phyloP scores from a whole-genome alignment of 2,797 vertebrate genomes.

The Cephalopachus bancanus region DNA sequence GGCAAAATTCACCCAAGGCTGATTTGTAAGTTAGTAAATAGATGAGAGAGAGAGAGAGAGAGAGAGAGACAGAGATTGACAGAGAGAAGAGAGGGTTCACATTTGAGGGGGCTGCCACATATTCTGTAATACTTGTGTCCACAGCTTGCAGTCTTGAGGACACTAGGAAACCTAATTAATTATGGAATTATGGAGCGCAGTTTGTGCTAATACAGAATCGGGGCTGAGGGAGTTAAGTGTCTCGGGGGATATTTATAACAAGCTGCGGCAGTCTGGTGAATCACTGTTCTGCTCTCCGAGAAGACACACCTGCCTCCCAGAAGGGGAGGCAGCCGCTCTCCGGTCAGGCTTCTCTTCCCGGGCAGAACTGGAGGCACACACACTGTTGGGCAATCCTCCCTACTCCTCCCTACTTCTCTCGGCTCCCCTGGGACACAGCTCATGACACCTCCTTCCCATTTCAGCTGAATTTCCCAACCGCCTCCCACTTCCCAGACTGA shows the following conservation, averaged over 20 bases:
- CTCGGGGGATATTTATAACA: slow-evolving; percentile 66
- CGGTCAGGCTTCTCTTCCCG: neutral
- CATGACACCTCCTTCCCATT: neutral
- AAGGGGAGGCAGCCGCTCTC: neutral
- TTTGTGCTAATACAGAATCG: slow-evolving; percentile 65
- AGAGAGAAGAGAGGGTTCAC: neutral
- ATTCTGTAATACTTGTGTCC: slow-evolving; percentile 42
- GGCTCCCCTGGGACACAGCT: neutral
- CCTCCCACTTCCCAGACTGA: slow-evolving; percentile 44
- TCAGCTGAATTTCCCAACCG: slow-evolving; percentile 30
- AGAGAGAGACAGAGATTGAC: neutral
- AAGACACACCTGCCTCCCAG: slow-evolving; percentile 69
- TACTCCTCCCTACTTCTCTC: too few relatives aligned
- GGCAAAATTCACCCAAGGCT: neutral
- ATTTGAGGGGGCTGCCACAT: neutral
- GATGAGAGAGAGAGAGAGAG: neutral
- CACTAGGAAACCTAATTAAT: slow-evolving; percentile 81
- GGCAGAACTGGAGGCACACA: neutral
- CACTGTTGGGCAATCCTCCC: neutral
- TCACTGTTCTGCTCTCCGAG: slow-evolving; percentile 68
- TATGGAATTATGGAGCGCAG: slow-evolving; percentile 12
- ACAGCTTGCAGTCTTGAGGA: slow-evolving; percentile 50
- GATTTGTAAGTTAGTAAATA: neutral
- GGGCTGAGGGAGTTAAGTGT: slow-evolving; percentile 72
- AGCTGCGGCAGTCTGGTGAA: slow-evolving; percentile 68